Percentiles rank a stretch among this genome's conserved stretches.
Evolutionary conservation across 2,888 invertebrate genomes (phyloP).

Genomic region (Chymomyza procnemis): DNA sequence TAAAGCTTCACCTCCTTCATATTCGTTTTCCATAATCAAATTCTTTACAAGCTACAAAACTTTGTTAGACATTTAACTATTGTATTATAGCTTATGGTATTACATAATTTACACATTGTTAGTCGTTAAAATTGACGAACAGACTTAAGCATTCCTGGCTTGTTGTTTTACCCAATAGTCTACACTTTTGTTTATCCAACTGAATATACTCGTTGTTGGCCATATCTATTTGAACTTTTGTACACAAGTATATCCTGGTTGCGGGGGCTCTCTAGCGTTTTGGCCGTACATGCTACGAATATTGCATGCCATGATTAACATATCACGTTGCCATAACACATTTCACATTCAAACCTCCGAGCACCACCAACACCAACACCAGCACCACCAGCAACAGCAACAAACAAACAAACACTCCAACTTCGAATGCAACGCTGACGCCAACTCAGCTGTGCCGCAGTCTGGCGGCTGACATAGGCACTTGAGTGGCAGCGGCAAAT

Average conservation of each 20-base stretch:
- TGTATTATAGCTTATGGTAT: too few relatives aligned
- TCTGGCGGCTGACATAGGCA: slow-evolving; percentile 40
- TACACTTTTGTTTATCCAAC: neutral
- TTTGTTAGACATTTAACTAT: too few relatives aligned
- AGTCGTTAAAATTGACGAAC: too few relatives aligned
- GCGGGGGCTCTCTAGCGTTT: slow-evolving; percentile 40
- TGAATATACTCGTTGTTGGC: neutral
- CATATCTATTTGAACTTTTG: neutral
- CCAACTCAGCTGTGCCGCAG: slow-evolving; percentile 3
- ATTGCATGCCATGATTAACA: slow-evolving; percentile 71
- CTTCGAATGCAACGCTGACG: neutral
- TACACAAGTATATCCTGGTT: neutral
- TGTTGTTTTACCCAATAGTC: neutral
- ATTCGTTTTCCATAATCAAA: too few relatives aligned
- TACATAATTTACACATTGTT: too few relatives aligned
- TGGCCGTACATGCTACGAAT: neutral
- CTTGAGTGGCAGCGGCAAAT: slow-evolving; percentile 61
- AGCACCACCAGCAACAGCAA: neutral
- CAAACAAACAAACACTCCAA: neutral
- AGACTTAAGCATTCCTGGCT: too few relatives aligned
- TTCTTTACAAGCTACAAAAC: too few relatives aligned
- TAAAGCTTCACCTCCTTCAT: too few relatives aligned
- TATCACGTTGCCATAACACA: slow-evolving; percentile 74
- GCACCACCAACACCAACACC: neutral
- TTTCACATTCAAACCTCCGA: slow-evolving; percentile 35